Evolutionary conservation across 2,113 vertebrate species (phyloP).

Genomic region (Craseonycteris thonglongyai): DNA sequence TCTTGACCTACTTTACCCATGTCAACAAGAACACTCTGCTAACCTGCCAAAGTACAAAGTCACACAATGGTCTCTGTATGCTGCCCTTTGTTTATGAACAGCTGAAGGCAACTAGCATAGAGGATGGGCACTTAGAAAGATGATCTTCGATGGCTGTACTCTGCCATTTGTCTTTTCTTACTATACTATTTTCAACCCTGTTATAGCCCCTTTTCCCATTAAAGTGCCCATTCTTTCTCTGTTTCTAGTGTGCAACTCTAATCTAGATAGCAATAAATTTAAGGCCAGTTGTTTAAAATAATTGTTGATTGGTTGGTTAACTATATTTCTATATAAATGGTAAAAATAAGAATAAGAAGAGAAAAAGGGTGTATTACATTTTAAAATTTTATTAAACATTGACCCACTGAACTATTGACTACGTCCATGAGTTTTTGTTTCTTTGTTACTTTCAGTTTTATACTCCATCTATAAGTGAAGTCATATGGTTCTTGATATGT

Average conservation of each 20-base stretch:
- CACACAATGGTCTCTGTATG: neutral
- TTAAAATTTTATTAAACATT: neutral
- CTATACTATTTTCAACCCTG: neutral
- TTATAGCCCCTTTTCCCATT: neutral
- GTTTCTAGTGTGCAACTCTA: neutral
- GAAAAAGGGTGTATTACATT: neutral
- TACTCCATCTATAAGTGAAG: too few relatives aligned
- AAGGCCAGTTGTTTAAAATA: neutral
- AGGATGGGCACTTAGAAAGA: neutral
- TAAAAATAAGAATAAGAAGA: neutral
- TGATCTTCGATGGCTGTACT: neutral
- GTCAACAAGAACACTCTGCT: neutral
- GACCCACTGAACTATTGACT: too few relatives aligned
- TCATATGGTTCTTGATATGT: too few relatives aligned
- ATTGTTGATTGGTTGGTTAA: neutral
- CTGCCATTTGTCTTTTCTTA: neutral
- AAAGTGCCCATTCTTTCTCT: neutral
- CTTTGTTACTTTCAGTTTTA: too few relatives aligned
- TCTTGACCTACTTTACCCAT: neutral
- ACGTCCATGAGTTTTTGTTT: too few relatives aligned
- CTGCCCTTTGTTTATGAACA: neutral
- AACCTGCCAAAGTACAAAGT: neutral
- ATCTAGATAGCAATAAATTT: neutral
- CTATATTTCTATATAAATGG: neutral
- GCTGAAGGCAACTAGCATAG: neutral